Percentiles rank a stretch among this genome's conserved stretches.
These are phyloP conservation scores for Tenthredo distinguenda DNA, from an alignment of 2,888 invertebrate genomes.

Conservation along the genomic window DNA sequence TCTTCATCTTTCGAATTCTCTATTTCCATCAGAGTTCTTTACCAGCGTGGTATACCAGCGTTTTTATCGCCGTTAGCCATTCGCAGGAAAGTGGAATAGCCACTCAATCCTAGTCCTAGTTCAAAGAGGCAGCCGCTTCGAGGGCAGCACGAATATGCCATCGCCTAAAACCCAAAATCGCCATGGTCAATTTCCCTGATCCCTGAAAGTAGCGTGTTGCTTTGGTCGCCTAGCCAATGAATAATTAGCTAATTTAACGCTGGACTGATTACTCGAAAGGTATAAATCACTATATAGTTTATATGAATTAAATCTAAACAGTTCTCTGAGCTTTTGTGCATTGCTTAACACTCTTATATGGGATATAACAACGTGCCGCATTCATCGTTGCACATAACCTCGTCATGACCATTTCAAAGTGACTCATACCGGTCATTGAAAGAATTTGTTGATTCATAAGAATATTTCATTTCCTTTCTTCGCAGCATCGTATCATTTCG, in stretches of 20 bases:
- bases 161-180: background rate
- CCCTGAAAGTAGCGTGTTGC: background rate
- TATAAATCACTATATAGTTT: background rate
- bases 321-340: background rate
- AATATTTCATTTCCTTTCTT: constrained; percentile 2
- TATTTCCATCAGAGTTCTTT: background rate
- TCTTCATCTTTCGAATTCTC: background rate
- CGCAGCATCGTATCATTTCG: background rate
- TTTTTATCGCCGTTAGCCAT: background rate
- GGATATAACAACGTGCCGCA: background rate
- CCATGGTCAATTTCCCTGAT: background rate
- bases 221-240: background rate
- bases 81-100: background rate
- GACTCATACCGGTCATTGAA: constrained; percentile 12
- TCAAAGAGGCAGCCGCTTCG: background rate
- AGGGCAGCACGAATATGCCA: background rate
- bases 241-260: background rate
- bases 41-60: background rate
- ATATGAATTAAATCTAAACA: background rate
- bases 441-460: background rate
- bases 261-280: constrained; percentile 4
- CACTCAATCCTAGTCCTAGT: background rate
- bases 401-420: background rate
- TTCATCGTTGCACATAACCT: constrained; percentile 25
- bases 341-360: background rate